Evolutionary conservation across 2,113 vertebrate species (phyloP).

Genomic region (Sula dactylatra): DNA sequence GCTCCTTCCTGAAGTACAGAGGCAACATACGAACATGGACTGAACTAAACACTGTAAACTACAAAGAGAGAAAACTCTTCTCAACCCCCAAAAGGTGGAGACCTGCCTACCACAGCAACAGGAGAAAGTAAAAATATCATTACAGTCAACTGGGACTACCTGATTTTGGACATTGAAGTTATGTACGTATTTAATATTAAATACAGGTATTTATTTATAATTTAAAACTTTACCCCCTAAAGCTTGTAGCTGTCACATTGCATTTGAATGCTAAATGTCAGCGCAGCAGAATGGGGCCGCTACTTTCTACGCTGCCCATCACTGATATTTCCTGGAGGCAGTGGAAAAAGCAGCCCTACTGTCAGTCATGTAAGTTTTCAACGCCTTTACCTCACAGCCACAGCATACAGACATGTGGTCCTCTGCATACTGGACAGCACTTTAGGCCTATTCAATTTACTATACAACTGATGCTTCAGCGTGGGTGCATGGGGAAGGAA

Average conservation of each 20-base stretch:
- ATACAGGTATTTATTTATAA: background rate
- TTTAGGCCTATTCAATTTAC: background rate
- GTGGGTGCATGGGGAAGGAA: background rate
- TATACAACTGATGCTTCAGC: background rate
- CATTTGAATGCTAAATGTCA: background rate
- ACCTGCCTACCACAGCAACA: background rate
- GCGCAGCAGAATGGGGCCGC: background rate
- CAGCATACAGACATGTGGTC: fast-evolving
- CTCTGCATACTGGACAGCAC: background rate
- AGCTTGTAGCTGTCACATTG: background rate
- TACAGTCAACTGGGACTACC: background rate
- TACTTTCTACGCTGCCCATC: background rate
- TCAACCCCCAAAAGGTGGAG: background rate
- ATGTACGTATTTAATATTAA: background rate
- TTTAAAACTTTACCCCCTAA: background rate
- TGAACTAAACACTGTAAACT: background rate
- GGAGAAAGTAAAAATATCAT: background rate
- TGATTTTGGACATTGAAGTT: background rate
- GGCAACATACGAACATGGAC: background rate
- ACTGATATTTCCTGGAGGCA: background rate
- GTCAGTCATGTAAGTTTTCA: background rate
- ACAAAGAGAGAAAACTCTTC: background rate
- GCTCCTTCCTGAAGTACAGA: background rate
- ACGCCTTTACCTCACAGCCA: background rate
- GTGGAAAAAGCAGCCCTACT: background rate